Evolutionary conservation across 2,113 vertebrate genomes (phyloP).

Genomic region (Pituophis catenifer): DNA sequence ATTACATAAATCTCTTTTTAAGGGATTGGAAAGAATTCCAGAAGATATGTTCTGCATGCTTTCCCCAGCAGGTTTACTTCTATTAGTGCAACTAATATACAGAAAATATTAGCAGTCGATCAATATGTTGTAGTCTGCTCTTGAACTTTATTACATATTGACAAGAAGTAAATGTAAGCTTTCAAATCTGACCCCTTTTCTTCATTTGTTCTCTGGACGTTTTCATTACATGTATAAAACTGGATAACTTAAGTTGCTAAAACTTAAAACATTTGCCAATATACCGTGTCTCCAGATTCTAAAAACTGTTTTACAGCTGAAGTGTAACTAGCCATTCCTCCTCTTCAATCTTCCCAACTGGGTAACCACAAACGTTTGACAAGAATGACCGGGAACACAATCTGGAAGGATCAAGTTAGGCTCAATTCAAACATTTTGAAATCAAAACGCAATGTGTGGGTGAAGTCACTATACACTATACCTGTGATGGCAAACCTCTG

Average conservation of each 20-base stretch:
- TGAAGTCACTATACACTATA: background rate
- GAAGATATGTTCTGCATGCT: background rate
- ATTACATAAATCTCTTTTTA: background rate
- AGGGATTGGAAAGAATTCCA: background rate
- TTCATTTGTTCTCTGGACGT: background rate
- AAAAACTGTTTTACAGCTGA: background rate
- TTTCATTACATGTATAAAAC: background rate
- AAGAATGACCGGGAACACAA: background rate
- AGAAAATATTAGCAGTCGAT: background rate
- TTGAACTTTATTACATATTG: background rate
- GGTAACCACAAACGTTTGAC: background rate
- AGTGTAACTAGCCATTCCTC: background rate
- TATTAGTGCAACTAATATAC: background rate
- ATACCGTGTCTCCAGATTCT: background rate
- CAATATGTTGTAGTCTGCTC: background rate
- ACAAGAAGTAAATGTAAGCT: background rate
- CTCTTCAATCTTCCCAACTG: background rate
- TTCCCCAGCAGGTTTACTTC: background rate
- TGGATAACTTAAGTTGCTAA: background rate
- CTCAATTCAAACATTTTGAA: background rate
- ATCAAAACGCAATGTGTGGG: background rate
- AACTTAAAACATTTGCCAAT: background rate
- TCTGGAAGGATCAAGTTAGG: background rate
- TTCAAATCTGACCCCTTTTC: background rate
- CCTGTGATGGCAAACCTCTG: no score